Conservation (phyloP, 2,888 invertebrate species). For the Morpho helenor region DNA sequence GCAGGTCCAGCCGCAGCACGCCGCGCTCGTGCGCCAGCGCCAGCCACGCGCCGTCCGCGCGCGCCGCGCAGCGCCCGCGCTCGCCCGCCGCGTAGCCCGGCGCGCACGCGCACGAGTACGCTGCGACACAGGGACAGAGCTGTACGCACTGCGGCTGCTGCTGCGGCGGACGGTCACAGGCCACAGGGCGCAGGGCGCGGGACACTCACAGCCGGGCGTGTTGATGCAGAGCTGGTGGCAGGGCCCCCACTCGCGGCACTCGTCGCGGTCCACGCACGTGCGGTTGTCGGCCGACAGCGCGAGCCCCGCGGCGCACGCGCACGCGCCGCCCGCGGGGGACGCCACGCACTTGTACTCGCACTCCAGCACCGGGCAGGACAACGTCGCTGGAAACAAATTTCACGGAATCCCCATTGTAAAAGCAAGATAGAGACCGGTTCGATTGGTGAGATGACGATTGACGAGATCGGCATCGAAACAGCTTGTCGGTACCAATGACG, state of each 20-base stretch:
- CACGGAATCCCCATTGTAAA: too few species aligned
- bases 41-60: slow-evolving; percentile 70
- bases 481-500: too few species aligned
- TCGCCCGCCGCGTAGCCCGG: slow-evolving; percentile 84
- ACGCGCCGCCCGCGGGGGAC: slow-evolving; percentile 93
- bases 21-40: slow-evolving; percentile 77
- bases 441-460: too few species aligned
- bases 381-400: slow-evolving; percentile 79
- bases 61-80: slow-evolving; percentile 83
- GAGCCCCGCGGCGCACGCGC: slow-evolving; percentile 93
- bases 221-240: slow-evolving; percentile 98
- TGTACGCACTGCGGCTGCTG: too few species aligned
- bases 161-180: too few species aligned
- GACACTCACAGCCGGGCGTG: slow-evolving; percentile 82
- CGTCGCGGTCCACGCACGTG: slow-evolving; percentile 94
- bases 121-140: slow-evolving; percentile 32
- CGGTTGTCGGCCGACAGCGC: slow-evolving; percentile 89
- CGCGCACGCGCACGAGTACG: slow-evolving; percentile 91
- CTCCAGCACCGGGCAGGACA: slow-evolving; percentile 89
- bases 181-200: too few species aligned
- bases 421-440: too few species aligned
- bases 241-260: slow-evolving; percentile 94
- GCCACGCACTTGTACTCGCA: slow-evolving; percentile 96
- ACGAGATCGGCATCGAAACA: too few species aligned
- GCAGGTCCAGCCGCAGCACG: slow-evolving; percentile 85